phyloP scores from a whole-genome alignment of 2,797 vertebrate genomes.

The Nyctibius grandis region DNA sequence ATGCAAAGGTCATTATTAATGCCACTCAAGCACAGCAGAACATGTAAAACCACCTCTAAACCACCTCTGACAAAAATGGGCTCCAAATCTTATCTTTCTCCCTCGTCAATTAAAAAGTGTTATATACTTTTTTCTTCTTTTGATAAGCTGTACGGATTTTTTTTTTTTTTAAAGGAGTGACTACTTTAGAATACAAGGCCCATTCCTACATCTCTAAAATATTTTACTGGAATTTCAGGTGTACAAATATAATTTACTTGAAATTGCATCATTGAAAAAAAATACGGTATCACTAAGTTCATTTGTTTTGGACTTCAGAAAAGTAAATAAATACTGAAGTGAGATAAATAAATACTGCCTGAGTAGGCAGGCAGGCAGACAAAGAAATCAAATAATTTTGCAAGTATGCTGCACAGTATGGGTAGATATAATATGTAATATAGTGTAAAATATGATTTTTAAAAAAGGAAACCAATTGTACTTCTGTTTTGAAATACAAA shows the following conservation, averaged over 20 bases:
- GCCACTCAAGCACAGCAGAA: constrained; percentile 22
- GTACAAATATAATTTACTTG: background rate
- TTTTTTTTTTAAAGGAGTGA: background rate
- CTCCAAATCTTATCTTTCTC: background rate
- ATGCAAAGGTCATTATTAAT: constrained; percentile 20
- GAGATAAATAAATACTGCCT: background rate
- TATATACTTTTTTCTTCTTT: background rate
- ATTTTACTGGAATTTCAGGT: background rate
- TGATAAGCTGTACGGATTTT: background rate
- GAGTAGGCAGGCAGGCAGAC: background rate
- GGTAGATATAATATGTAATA: background rate
- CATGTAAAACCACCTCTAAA: constrained; percentile 8
- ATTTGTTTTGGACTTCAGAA: background rate
- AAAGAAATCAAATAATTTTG: background rate
- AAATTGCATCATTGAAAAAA: background rate
- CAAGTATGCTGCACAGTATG: background rate
- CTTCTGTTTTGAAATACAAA: background rate
- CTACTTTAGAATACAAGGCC: background rate
- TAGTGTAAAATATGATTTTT: background rate
- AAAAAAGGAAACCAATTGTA: background rate
- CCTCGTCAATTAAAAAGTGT: background rate
- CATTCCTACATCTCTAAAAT: background rate
- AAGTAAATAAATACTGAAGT: background rate
- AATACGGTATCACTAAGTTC: background rate
- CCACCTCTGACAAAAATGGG: background rate